Conservation (phyloP, 1,140 invertebrate species). For the Spodoptera litura region DNA sequence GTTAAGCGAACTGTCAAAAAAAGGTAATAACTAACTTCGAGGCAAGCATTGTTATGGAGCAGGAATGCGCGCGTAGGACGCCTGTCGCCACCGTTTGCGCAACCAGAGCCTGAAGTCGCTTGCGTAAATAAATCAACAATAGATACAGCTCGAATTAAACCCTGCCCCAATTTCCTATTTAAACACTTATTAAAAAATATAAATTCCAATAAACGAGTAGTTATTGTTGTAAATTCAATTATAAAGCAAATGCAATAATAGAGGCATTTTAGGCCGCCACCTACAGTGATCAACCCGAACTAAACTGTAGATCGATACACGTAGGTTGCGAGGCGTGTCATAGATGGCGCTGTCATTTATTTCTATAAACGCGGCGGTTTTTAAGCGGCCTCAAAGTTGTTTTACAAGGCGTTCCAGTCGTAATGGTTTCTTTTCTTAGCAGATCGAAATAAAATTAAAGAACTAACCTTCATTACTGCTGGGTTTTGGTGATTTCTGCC, state of each 20-base stretch:
- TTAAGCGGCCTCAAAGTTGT: too few relatives aligned
- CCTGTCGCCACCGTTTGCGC: constrained; percentile 53
- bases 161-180: not conserved
- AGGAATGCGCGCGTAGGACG: constrained; percentile 57
- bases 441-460: constrained; percentile 11
- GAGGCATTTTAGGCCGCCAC: constrained; percentile 10
- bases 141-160: too few relatives aligned
- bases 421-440: too few relatives aligned
- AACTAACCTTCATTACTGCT: constrained; percentile 69
- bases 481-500: constrained; percentile 80
- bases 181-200: not conserved
- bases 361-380: not conserved
- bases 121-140: constrained; percentile 31
- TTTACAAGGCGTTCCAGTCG: too few relatives aligned
- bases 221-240: too few relatives aligned
- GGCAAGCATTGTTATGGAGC: constrained; percentile 26
- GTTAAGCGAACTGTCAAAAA: constrained; percentile 12
- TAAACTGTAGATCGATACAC: not conserved
- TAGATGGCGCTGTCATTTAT: constrained; percentile 61
- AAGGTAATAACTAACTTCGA: constrained; percentile 11
- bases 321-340: not conserved
- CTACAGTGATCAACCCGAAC: constrained; percentile 38
- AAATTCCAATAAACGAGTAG: too few relatives aligned
- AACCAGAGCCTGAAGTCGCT: constrained; percentile 48
- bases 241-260: too few relatives aligned